Conservation (phyloP, 2,888 invertebrate genomes). For the Pimpla rufipes region DNA sequence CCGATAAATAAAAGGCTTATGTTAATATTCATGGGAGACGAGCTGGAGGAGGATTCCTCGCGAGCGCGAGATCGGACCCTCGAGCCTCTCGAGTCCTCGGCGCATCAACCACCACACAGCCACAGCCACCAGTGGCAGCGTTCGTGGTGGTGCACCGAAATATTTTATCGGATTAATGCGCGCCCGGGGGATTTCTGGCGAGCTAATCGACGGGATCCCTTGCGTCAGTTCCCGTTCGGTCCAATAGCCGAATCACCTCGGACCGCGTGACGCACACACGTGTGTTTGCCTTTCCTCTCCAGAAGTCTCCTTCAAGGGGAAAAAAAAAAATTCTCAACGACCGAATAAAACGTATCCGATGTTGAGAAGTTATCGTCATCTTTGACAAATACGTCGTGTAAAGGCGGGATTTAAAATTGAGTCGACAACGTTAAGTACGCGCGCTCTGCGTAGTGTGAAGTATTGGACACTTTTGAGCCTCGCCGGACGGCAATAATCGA, state of each 20-base stretch:
- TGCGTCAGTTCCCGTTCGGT: conserved; percentile 60
- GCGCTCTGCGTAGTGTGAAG: background rate
- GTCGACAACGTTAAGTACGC: background rate
- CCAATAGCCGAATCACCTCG: conserved; percentile 71
- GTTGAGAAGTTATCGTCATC: background rate
- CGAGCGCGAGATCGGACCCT: conserved; percentile 33
- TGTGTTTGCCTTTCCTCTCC: background rate
- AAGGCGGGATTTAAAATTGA: background rate
- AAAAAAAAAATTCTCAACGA: background rate
- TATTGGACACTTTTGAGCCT: background rate
- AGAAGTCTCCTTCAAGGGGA: background rate
- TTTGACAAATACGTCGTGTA: background rate
- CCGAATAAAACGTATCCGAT: background rate
- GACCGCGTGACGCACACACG: conserved; percentile 73
- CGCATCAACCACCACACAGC: background rate
- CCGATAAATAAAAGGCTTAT: conserved; percentile 77
- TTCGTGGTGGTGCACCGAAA: conserved; percentile 67
- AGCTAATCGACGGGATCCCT: conserved; percentile 64
- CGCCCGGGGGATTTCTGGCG: conserved; percentile 61
- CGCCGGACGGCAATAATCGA: background rate
- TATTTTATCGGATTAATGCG: conserved; percentile 77
- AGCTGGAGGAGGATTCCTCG: conserved; percentile 30
- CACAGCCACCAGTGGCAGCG: conserved; percentile 22
- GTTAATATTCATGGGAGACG: conserved; percentile 72
- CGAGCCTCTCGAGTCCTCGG: conserved; percentile 39